A percentile compares a stretch with the other conserved stretches of the same genome.
Conservation (phyloP, 1,140 invertebrate genomes). For the Stegodyphus dumicola region DNA sequence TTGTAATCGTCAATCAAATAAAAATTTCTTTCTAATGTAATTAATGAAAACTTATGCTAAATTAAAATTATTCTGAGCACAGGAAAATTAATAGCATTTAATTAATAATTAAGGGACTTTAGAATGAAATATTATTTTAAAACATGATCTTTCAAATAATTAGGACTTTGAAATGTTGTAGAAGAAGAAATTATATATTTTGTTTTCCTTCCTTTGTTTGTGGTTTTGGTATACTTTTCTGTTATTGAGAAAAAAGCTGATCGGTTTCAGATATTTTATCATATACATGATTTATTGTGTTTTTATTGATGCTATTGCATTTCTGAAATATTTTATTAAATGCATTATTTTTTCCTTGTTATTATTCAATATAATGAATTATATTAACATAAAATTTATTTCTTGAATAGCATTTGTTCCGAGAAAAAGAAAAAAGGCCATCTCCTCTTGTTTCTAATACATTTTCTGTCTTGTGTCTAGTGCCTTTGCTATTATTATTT, state of each 20-base stretch:
- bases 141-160: too few relatives aligned
- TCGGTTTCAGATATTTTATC: neutral
- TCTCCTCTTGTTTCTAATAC: constrained; percentile 86
- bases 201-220: too few relatives aligned
- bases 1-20: too few relatives aligned
- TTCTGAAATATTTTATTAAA: constrained; percentile 2
- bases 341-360: constrained; percentile 55
- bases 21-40: too few relatives aligned
- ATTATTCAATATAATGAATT: neutral
- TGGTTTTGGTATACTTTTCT: neutral
- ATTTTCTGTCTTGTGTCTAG: constrained; percentile 85
- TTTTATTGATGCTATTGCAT: neutral
- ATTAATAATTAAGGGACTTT: too few relatives aligned
- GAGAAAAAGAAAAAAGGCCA: constrained; percentile 90
- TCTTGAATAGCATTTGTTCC: constrained; percentile 84
- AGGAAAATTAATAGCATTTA: too few relatives aligned
- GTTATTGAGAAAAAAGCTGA: neutral
- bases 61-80: too few relatives aligned
- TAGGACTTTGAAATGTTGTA: too few relatives aligned
- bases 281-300: neutral
- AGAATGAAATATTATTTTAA: too few relatives aligned
- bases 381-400: constrained; percentile 5
- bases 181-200: too few relatives aligned
- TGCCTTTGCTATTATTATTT: constrained; percentile 86
- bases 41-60: too few relatives aligned